These are phyloP conservation scores for Drosophila heteroneura DNA, from an alignment of 2,888 invertebrate genomes.

Conservation along the genomic window DNA sequence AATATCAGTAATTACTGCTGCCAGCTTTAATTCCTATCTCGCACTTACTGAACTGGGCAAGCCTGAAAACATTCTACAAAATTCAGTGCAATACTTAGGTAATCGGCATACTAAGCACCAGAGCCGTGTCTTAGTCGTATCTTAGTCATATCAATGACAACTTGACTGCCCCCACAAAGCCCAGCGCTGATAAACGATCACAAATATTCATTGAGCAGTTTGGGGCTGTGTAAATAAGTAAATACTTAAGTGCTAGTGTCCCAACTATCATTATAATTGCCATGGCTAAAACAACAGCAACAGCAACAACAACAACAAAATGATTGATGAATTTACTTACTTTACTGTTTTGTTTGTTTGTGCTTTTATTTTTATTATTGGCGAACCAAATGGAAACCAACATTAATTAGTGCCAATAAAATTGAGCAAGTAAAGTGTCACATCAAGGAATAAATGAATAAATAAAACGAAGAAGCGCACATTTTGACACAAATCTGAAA, in stretches of 20 bases:
- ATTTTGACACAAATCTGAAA: conserved; percentile 22
- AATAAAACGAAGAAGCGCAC: conserved; percentile 2
- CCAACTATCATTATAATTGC: conserved; percentile 64
- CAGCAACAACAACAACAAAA: conserved; percentile 12
- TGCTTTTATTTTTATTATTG: conserved; percentile 20
- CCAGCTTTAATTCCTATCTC: neutral
- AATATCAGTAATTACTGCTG: neutral
- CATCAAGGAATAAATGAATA: conserved; percentile 40
- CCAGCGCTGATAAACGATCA: conserved; percentile 41
- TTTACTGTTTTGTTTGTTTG: conserved; percentile 17
- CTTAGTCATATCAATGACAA: conserved; percentile 43
- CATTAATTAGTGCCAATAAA: conserved; percentile 76
- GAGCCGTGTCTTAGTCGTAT: conserved; percentile 10
- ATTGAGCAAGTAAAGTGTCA: conserved; percentile 62
- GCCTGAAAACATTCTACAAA: neutral
- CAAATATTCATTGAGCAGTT: conserved; percentile 47
- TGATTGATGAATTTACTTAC: conserved; percentile 62
- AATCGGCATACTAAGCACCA: conserved; percentile 8
- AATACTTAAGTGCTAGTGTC: conserved; percentile 52
- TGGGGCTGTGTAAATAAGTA: conserved; percentile 60
- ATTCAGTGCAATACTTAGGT: neutral
- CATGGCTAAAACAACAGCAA: conserved; percentile 22
- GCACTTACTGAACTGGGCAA: neutral
- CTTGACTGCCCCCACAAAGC: conserved; percentile 13
- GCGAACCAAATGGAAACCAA: conserved; percentile 30